phyloP scores from a whole-genome alignment of 2,888 invertebrate genomes.

The Eupeodes latifasciatus region DNA sequence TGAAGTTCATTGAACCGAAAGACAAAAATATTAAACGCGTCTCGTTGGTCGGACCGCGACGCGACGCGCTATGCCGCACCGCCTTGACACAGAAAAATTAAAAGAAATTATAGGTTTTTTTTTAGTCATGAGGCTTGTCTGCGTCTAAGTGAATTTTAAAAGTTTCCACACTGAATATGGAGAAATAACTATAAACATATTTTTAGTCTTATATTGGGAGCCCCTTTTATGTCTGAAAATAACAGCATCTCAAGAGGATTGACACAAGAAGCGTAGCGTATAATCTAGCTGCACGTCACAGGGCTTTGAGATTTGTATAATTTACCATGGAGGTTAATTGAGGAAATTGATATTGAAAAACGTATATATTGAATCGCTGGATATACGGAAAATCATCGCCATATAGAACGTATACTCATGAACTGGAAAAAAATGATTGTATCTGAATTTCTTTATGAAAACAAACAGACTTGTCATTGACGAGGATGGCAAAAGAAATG shows the following conservation, averaged over 20 bases:
- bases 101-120: constrained; percentile 5
- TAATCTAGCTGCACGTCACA: constrained; percentile 7
- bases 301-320: constrained; percentile 60
- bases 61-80: neutral
- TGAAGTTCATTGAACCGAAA: constrained; percentile 30
- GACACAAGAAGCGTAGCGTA: constrained; percentile 23
- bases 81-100: constrained; percentile 38
- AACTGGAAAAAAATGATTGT: constrained; percentile 20
- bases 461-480: constrained; percentile 13
- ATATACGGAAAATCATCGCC: neutral
- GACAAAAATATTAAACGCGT: constrained; percentile 8
- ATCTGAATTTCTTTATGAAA: neutral
- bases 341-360: constrained; percentile 73
- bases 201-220: neutral
- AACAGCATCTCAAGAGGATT: constrained; percentile 65
- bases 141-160: constrained; percentile 23
- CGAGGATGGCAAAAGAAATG: neutral
- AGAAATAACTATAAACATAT: neutral
- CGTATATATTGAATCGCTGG: constrained; percentile 3
- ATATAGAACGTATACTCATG: constrained; percentile 3
- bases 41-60: neutral
- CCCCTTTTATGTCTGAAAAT: constrained; percentile 66
- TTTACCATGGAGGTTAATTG: constrained; percentile 72
- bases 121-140: constrained; percentile 14
- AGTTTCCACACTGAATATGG: neutral